Percentiles rank a stretch among this genome's conserved stretches.
Conservation (phyloP, 2,797 vertebrate species). For the Lepus oiostolus region DNA sequence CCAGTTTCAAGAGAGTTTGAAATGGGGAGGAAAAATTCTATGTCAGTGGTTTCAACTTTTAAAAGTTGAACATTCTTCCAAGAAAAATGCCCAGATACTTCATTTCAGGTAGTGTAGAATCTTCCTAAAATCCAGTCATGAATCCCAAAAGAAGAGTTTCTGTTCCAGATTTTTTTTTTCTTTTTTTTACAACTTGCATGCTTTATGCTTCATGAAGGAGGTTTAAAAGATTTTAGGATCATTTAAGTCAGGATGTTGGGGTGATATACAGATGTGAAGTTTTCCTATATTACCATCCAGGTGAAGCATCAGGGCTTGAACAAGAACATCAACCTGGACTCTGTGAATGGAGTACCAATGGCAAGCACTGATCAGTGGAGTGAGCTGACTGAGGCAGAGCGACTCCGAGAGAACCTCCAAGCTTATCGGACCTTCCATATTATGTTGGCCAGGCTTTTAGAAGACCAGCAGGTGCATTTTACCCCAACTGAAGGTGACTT, state of each 20-base stretch:
- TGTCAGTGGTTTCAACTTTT: neutral
- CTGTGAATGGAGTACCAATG: constrained; percentile 82
- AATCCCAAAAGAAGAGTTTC: neutral
- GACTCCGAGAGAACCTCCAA: constrained; percentile 87
- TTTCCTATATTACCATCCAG: constrained; percentile 77
- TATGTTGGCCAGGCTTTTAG: constrained; percentile 87
- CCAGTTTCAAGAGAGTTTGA: neutral
- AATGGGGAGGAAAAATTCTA: neutral
- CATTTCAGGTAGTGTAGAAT: neutral
- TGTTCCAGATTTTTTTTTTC: neutral
- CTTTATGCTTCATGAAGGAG: neutral
- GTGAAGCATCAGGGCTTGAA: constrained; percentile 87
- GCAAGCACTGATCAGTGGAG: constrained; percentile 85
- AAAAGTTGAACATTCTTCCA: neutral
- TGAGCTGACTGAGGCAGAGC: constrained; percentile 85
- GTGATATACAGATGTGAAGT: neutral
- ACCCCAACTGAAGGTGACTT: constrained; percentile 80
- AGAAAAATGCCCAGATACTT: neutral
- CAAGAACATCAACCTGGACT: constrained; percentile 80
- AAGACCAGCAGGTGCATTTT: constrained; percentile 86
- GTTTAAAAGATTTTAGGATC: neutral
- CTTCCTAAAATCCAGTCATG: neutral
- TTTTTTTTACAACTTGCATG: neutral
- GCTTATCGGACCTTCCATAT: constrained; percentile 87
- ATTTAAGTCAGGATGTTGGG: neutral